Percentiles rank a stretch among this genome's conserved stretches.
Conservation (phyloP, 2,113 vertebrate species). For the Hystrix brachyura region DNA sequence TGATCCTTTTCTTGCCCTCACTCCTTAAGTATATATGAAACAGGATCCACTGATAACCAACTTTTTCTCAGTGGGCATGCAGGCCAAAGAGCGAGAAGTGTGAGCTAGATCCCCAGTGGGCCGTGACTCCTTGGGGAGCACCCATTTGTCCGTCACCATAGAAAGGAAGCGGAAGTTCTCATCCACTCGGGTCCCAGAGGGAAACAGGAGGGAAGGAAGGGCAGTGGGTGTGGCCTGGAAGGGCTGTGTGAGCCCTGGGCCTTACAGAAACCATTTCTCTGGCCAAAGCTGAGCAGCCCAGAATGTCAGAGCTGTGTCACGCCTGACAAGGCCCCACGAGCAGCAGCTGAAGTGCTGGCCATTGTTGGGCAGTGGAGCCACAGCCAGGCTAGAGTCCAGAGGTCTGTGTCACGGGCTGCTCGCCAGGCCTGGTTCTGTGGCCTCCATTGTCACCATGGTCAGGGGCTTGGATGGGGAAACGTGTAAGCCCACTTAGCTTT, state of each 20-base stretch:
- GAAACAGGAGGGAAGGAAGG: too few relatives aligned
- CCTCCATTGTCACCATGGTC: neutral
- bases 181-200: neutral
- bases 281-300: neutral
- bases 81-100: neutral
- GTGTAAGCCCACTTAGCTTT: neutral
- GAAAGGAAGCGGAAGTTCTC: neutral
- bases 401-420: neutral
- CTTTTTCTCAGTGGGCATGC: neutral
- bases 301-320: neutral
- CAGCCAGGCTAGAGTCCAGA: neutral
- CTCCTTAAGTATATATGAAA: neutral
- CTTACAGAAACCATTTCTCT: neutral
- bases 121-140: neutral
- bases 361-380: neutral
- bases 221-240: neutral
- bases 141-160: neutral
- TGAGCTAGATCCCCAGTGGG: neutral
- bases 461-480: neutral
- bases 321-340: neutral
- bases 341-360: neutral
- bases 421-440: neutral
- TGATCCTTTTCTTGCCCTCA: neutral
- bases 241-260: neutral
- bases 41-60: neutral